Conservation (phyloP, 2,888 invertebrate genomes). For the Athetis lepigone region DNA sequence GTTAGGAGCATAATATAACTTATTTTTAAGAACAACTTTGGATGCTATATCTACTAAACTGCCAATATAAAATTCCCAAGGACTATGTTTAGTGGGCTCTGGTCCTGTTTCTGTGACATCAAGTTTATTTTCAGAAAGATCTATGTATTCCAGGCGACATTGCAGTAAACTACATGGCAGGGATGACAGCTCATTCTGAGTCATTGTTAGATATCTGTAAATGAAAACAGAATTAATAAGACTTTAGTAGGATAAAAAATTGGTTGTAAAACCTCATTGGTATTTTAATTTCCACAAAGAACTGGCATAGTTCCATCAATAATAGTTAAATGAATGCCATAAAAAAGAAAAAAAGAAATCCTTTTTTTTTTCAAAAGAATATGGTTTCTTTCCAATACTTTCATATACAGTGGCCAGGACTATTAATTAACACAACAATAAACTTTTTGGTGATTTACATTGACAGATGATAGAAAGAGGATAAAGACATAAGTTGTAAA, state of each 20-base stretch:
- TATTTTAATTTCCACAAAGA: not conserved
- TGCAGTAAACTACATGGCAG: constrained; percentile 92
- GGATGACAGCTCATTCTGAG: constrained; percentile 87
- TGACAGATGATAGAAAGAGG: too few relatives aligned
- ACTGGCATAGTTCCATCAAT: too few relatives aligned
- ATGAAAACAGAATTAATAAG: not conserved
- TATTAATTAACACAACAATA: not conserved
- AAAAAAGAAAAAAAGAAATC: not conserved
- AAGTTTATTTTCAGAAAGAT: constrained; percentile 91
- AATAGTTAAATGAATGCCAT: too few relatives aligned
- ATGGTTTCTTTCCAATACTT: not conserved
- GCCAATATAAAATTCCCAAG: constrained; percentile 84
- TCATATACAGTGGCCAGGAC: not conserved
- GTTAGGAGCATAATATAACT: constrained; percentile 89
- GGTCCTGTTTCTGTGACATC: constrained; percentile 59
- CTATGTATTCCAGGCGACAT: constrained; percentile 88
- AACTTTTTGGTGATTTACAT: not conserved
- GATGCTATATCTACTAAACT: constrained; percentile 90
- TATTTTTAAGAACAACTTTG: constrained; percentile 87
- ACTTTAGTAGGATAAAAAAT: not conserved
- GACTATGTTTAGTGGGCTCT: constrained; percentile 56
- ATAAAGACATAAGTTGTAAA: not conserved
- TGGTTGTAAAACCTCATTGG: not conserved
- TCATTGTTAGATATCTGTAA: constrained; percentile 89
- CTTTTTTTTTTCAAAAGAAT: not conserved